Base-by-base conservation (phyloP, 2,888 invertebrate species). In the Saturnia japonica region DNA sequence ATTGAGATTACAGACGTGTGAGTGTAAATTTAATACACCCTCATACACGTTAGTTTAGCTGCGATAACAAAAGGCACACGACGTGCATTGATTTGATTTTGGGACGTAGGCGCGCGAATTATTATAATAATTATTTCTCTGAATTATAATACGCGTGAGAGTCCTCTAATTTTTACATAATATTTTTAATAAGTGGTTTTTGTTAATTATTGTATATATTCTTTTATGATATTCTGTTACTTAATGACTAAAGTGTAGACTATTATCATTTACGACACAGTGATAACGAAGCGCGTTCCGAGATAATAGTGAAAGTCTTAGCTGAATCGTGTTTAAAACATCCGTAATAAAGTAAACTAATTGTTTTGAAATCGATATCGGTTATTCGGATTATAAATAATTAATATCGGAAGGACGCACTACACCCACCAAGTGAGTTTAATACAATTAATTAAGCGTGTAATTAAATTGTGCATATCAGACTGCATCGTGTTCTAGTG, bases 41-140 rank as follows among this genome's bases (percentile, higher is more conserved):
- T 74, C 73, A 75, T 75, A 71, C 51, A 75, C 82, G 87, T 89
- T 89, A 91, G 90, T 90, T 81, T 82, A 79, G 82, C 81, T 72
- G 83, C 86, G 90, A 89, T 91, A 89, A 90, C 87, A 89, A 84
- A 80, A 82, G 85, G 81, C 78, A 83, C 74, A 84, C 83, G 88
- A 89, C 90, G 90, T 88, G 84, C 82, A 79, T 77, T 75, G 73
- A 34, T 68, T 64, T 64, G 74, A 75, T 80, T 78, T 79, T 78
- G 69, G 68, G 76, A 71, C 71, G 67, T 73, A 71, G 73, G 69
- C 67, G 70, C 67, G 72, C 70, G 69, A 72, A 72, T 70, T 72
- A 22, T 62, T 60, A 28, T 28, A 19, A 16, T 14, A 6, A 68
- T 22, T 22, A 42, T 68, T 60, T 67, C 72, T 70, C 75, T 69